These are phyloP conservation scores for Lamprotornis superbus DNA, from an alignment of 2,113 vertebrate genomes.

Conservation along the genomic window DNA sequence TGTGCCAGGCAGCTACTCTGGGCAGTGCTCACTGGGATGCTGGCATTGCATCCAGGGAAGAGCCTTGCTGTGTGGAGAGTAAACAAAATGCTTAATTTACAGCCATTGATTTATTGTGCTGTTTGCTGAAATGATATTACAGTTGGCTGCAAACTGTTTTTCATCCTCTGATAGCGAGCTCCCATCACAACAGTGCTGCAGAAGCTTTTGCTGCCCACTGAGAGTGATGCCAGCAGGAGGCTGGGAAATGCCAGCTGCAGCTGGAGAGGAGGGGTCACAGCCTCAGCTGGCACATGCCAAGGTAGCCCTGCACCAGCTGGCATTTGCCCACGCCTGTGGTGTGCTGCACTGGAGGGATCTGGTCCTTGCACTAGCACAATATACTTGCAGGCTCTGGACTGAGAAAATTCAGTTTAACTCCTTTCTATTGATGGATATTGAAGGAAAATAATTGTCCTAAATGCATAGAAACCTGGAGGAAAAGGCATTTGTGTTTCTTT, in stretches of 20 bases:
- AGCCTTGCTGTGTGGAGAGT: neutral
- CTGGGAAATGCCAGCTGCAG: neutral
- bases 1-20: neutral
- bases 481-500: neutral
- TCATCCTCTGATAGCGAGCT: neutral
- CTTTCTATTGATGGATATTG: neutral
- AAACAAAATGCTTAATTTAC: constrained; percentile 42
- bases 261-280: neutral
- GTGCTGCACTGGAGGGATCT: neutral
- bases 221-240: neutral
- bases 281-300: neutral
- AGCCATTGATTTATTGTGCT: constrained; percentile 9
- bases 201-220: neutral
- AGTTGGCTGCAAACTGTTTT: neutral
- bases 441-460: neutral
- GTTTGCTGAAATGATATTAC: constrained; percentile 10
- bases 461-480: neutral
- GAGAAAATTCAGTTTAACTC: neutral
- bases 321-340: neutral
- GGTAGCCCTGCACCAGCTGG: rapidly evolving
- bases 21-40: neutral
- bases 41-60: neutral
- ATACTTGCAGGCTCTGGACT: neutral
- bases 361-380: neutral
- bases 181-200: neutral